Conservation (phyloP, 2,888 invertebrate genomes). For the Podabrus alpinus region DNA sequence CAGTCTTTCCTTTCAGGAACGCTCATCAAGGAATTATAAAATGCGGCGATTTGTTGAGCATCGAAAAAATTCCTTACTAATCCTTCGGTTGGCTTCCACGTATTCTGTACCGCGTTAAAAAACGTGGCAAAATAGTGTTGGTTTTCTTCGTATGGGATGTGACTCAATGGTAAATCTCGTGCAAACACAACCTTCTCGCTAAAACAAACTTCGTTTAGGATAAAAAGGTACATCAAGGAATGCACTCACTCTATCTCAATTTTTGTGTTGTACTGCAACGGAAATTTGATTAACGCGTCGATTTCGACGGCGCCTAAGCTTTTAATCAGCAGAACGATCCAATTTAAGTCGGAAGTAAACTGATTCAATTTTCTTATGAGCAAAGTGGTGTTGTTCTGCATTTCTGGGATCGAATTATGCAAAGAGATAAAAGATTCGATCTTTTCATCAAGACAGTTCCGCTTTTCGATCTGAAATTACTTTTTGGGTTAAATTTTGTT, state of each 20-base stretch:
- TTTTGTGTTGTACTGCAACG: constrained; percentile 25
- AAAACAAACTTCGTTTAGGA: background rate
- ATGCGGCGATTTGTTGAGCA: background rate
- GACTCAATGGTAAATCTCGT: constrained; percentile 11
- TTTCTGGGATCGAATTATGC: constrained; percentile 4
- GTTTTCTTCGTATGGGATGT: constrained; percentile 15
- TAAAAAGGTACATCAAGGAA: background rate
- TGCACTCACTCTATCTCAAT: constrained; percentile 2
- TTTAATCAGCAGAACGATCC: constrained; percentile 13
- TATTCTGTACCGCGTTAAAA: constrained; percentile 8
- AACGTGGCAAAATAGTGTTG: constrained; percentile 2
- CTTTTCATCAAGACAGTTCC: constrained; percentile 12
- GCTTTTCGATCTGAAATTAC: constrained; percentile 7
- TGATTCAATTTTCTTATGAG: constrained; percentile 16
- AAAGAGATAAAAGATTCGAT: constrained; percentile 13
- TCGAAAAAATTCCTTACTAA: constrained; percentile 2
- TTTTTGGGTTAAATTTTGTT: background rate
- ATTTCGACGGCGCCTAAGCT: constrained; percentile 18
- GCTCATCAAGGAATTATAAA: background rate
- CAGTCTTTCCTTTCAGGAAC: background rate
- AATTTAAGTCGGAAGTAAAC: constrained; percentile 21
- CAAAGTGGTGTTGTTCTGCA: constrained; percentile 13
- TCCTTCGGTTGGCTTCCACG: constrained; percentile 17
- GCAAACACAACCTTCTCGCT: background rate
- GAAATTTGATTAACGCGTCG: constrained; percentile 22